Conservation (phyloP, 2,888 invertebrate species). For the Megastigmus dorsalis region DNA sequence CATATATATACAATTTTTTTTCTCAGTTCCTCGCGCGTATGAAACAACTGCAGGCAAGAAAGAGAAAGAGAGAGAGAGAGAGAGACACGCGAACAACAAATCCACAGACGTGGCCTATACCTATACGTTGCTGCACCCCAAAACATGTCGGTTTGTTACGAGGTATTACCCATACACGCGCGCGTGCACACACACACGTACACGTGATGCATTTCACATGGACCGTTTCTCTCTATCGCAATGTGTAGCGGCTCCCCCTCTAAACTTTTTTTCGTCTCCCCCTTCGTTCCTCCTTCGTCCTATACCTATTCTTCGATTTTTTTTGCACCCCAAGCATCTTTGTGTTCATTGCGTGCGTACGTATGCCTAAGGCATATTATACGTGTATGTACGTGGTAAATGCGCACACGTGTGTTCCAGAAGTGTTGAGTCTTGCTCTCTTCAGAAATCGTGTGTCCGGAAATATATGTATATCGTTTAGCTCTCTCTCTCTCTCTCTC, state of each 20-base stretch:
- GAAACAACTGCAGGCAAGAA: not conserved
- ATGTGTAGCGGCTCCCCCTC: not conserved
- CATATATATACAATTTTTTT: no score
- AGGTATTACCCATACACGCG: no score
- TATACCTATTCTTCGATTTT: slow-evolving; percentile 7
- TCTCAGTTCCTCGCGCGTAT: not conserved
- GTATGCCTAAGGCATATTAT: not conserved
- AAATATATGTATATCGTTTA: no score
- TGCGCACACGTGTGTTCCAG: not conserved
- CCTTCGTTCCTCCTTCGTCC: not conserved
- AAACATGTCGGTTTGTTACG: slow-evolving; percentile 24
- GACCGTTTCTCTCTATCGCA: slow-evolving; percentile 19
- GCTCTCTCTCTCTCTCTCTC: no score
- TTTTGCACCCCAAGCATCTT: slow-evolving; percentile 1
- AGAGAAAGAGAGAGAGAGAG: not conserved
- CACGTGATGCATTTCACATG: slow-evolving; percentile 13
- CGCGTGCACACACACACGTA: no score
- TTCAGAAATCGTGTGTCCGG: not conserved
- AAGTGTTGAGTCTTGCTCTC: not conserved
- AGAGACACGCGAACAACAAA: not conserved
- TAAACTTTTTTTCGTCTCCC: slow-evolving; percentile 4
- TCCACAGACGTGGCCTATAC: not conserved
- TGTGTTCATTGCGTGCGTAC: not conserved
- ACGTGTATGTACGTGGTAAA: not conserved
- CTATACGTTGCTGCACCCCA: not conserved